Evolutionary conservation across 1,140 invertebrate genomes (phyloP).

Genomic region (Paralvinella palmiformis): DNA sequence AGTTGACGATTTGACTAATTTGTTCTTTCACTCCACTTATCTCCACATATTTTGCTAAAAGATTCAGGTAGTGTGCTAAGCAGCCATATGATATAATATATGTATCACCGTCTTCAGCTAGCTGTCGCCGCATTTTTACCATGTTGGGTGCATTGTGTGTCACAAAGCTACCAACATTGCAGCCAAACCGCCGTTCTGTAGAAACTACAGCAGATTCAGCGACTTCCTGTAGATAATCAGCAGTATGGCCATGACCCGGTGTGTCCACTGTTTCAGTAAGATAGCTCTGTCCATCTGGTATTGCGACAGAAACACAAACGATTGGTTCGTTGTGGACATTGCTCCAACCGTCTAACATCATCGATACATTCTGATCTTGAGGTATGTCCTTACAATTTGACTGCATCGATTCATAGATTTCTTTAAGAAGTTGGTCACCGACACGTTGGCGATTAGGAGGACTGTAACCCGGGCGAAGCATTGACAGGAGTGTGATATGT

Average conservation of each 20-base stretch:
- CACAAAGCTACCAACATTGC: conserved; percentile 1
- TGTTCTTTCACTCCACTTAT: neutral
- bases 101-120: neutral
- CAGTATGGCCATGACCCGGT: neutral
- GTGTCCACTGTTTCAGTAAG: neutral
- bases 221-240: neutral
- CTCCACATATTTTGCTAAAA: too few species aligned
- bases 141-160: conserved; percentile 2
- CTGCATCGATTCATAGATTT: neutral
- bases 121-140: neutral
- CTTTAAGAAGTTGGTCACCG: neutral
- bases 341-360: neutral
- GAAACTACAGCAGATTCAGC: neutral
- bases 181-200: neutral
- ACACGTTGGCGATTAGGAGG: neutral
- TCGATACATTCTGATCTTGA: neutral
- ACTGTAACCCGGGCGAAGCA: neutral
- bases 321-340: conserved; percentile 2
- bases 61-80: too few species aligned
- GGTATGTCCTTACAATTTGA: neutral
- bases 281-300: neutral
- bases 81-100: neutral
- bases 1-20: neutral
- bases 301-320: too few species aligned
- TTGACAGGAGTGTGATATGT: neutral